Evolutionary conservation across 64 coral and sea anemone species (phyloP).

Genomic region (Pachyseris speciosa): DNA sequence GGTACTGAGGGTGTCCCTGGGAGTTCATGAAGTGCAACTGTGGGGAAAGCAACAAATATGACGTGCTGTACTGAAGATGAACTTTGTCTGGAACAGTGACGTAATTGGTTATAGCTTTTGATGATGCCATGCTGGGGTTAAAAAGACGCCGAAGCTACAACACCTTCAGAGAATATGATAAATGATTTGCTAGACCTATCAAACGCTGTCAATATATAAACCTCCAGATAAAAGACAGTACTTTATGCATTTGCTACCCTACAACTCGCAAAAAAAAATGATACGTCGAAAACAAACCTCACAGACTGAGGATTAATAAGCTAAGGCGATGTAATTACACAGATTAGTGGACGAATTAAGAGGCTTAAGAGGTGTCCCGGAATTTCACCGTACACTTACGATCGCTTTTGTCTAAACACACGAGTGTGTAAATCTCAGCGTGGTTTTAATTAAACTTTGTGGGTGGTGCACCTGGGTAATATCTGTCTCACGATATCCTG

Average conservation of each 20-base stretch:
- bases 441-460: constrained; percentile 51
- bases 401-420: neutral
- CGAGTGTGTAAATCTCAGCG: neutral
- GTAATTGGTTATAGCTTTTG: too few relatives aligned
- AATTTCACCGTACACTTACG: constrained; percentile 10
- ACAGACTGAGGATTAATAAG: constrained; percentile 10
- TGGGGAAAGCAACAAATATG: too few relatives aligned
- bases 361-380: neutral
- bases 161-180: neutral
- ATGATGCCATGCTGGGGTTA: too few relatives aligned
- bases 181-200: neutral
- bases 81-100: too few relatives aligned
- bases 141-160: neutral
- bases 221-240: neutral
- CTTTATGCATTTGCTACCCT: neutral
- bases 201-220: neutral
- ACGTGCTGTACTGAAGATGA: too few relatives aligned
- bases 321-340: neutral
- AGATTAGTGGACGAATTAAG: constrained; percentile 13
- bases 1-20: too few relatives aligned
- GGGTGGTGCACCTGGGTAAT: constrained; percentile 13
- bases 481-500: constrained; percentile 9
- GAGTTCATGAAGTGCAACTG: too few relatives aligned
- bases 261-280: neutral
- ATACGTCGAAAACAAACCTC: neutral